Base-by-base conservation (phyloP, 2,797 vertebrate species). In the Phaenicophaeus curvirostris region DNA sequence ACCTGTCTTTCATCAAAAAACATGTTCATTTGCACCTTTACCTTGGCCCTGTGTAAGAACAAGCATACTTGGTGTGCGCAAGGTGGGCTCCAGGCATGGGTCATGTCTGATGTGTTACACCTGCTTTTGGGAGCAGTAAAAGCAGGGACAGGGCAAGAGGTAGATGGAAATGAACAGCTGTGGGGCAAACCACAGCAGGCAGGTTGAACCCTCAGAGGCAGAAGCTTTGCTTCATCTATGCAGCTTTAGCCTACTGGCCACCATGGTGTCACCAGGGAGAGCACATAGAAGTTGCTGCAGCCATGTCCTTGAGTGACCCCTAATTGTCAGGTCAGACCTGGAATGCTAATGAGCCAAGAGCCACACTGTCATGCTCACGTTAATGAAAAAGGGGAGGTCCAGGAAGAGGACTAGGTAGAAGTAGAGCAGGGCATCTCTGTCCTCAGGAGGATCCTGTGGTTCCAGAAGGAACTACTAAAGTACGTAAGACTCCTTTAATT, bases 401-500 rank as follows among this genome's bases (percentile, higher is more conserved):
- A 63, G 73, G 69, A 94, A 93, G 27, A 69, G 54, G 39, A 62
- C 53, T n/a, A 61, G 44, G 71, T 71, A 82, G 48, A 92, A 94
- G 83, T 95, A 41, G 91, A 96, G 85, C 61, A 94, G 96, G 89
- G 30, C 91, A 93, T 87, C 69, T 73, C 31, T 88, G 89, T 89
- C 94, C 94, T 93, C 91, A 84, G 87, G 89, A 96, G 92, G 39
- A 92, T 93, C 48, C 41, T 69, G 73, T 59, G 85, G 85, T 88
- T 95, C 76, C 93, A 89, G 79, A 87, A 94, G 89, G 59, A 94
- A 71, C 66, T 37, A 89, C 94, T 90, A 10, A 94, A 92, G 74
- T 96, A 89, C 15, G 33, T 89, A 93, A 87, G 81, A 82, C 59
- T 85, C 27, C 71, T 92, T 94, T 93, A 96, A 93, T 96, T 96